These are phyloP conservation scores for Kradibia gibbosae DNA, from an alignment of 1,140 invertebrate species.

Conservation along the genomic window DNA sequence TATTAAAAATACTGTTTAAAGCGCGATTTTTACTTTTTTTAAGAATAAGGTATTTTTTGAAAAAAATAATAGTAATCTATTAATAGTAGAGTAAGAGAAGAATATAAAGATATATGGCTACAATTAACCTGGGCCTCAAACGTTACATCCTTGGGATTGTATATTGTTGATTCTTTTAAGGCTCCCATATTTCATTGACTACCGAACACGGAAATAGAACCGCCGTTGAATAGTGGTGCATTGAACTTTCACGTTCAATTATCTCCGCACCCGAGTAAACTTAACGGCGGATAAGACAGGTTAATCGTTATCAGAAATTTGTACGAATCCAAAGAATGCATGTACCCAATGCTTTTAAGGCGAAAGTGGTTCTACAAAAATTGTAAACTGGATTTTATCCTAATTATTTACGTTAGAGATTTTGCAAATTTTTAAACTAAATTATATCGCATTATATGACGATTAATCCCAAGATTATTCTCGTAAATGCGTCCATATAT, in stretches of 20 bases:
- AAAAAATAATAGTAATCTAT: too few species aligned
- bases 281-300: background rate
- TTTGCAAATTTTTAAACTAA: background rate
- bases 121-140: background rate
- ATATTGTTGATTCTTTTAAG: conserved; percentile 24
- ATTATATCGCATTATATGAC: background rate
- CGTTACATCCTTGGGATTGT: background rate
- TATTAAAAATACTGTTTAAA: too few species aligned
- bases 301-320: conserved; percentile 14
- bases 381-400: background rate
- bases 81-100: background rate
- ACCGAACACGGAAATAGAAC: background rate
- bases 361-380: background rate
- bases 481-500: background rate
- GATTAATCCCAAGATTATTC: background rate
- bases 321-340: background rate
- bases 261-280: background rate
- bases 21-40: too few species aligned
- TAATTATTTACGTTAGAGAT: background rate
- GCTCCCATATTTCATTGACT: conserved; percentile 9
- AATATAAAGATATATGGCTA: background rate
- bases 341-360: background rate
- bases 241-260: conserved; percentile 30
- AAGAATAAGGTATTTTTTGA: too few species aligned
- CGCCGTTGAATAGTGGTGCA: too few species aligned